Base-by-base conservation (phyloP, 2,797 vertebrate genomes). In the Eulemur coronatus region DNA sequence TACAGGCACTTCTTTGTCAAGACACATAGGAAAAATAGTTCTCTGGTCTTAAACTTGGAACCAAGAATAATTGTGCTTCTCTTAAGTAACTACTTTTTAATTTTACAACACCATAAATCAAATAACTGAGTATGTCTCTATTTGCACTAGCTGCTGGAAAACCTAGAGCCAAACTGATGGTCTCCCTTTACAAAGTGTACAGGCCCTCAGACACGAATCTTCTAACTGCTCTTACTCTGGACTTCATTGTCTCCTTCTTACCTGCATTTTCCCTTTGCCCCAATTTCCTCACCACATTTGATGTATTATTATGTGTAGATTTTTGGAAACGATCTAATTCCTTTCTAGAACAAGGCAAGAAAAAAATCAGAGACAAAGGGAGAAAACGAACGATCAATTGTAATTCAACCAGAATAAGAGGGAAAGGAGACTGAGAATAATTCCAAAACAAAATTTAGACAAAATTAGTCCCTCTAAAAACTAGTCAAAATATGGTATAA, bases 31-130 rank as follows among this genome's bases (percentile, higher is more conserved):
- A 90, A 92, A 94, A 96, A 92, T 26, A 82, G 84, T 93, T 82
- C 75, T 91, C 91, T 79, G 30, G 48, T 92, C 78, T 91, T 85
- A 55, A 91, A 96, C 59, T 78, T 79, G 59, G 35, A 96, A 84
- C 52, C 41, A 95, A 94, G 33, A 96, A 91, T 88, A 97, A 88
- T 30, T 94, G 43, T 63, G 43, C 63, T 57, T 92, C 69, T 96
- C 41, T 28, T 70, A 96, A 86, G 82, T 85, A 93, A 80, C n/a
- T 65, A 82, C 63, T 92, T 95, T 94, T 90, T 94, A 73, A 97
- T 76, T 95, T 93, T 91, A 91, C 1, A 90, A 76, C 22, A 91
- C 35, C 48, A n/a, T 88, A 91, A 89, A 33, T 91, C 84, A 94
- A 96, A 92, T 38, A 96, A 94, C 11, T 28, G 35, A 81, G 63